Percentiles rank a stretch among this genome's conserved stretches.
phyloP scores from a whole-genome alignment of 1,140 invertebrate genomes.

The Cotesia typhae region DNA sequence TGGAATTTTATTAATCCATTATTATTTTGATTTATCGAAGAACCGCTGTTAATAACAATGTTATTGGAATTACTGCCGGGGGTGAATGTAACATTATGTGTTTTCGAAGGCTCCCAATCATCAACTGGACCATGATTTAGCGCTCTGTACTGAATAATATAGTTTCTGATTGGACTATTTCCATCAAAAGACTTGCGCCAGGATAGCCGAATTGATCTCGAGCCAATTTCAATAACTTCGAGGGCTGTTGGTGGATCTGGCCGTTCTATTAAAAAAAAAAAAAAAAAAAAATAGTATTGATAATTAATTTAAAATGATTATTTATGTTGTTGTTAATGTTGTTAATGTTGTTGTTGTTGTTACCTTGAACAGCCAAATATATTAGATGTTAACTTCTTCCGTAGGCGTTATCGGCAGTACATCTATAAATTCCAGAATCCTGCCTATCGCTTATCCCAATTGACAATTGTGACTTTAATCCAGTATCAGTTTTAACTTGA shows the following conservation, averaged over 20 bases:
- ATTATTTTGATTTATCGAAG: slow-evolving; percentile 51
- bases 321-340: no score
- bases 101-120: slow-evolving; percentile 69
- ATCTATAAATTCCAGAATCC: slow-evolving; percentile 88
- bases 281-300: slow-evolving; percentile 10
- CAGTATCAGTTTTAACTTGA: slow-evolving; percentile 75
- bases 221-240: slow-evolving; percentile 69
- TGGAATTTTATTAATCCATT: no score
- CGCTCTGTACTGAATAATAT: slow-evolving; percentile 77
- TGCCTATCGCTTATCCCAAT: slow-evolving; percentile 74
- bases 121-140: slow-evolving; percentile 64
- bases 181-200: slow-evolving; percentile 84
- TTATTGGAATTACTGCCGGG: slow-evolving; percentile 48
- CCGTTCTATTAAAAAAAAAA: slow-evolving; percentile 67
- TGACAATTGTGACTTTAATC: slow-evolving; percentile 74
- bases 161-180: slow-evolving; percentile 77
- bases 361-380: slow-evolving; percentile 85
- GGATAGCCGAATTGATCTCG: slow-evolving; percentile 72
- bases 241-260: slow-evolving; percentile 75
- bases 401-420: slow-evolving; percentile 83
- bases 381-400: slow-evolving; percentile 84
- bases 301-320: not conserved
- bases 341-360: not conserved
- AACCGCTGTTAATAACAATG: slow-evolving; percentile 7
- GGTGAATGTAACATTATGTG: slow-evolving; percentile 65